Percentiles rank a stretch among this genome's conserved stretches.
Evolutionary conservation across 2,888 invertebrate genomes (phyloP).

Genomic region (Euplagia quadripunctaria): DNA sequence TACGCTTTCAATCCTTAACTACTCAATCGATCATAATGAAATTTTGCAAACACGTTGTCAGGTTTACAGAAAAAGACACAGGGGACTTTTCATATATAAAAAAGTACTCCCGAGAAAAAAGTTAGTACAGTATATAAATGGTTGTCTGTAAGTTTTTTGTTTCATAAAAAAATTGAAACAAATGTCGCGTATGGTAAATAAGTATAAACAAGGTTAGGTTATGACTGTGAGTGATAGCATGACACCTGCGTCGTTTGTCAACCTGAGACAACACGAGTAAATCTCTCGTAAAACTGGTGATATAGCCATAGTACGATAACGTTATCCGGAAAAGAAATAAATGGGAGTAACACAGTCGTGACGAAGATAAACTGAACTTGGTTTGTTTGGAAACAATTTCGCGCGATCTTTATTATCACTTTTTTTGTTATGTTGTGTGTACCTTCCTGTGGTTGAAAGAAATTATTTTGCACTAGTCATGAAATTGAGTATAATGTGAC

Average conservation of each 20-base stretch:
- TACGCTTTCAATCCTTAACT: no score
- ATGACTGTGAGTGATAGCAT: slow-evolving; percentile 16
- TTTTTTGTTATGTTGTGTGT: neutral
- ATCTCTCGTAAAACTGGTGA: slow-evolving; percentile 6
- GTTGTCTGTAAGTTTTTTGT: neutral
- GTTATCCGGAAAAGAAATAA: slow-evolving; percentile 1
- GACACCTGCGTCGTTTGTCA: slow-evolving; percentile 14
- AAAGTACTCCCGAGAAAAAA: no score
- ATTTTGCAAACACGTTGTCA: no score
- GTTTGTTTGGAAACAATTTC: neutral
- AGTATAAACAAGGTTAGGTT: neutral
- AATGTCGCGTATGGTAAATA: neutral
- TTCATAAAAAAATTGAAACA: neutral
- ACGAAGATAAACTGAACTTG: neutral
- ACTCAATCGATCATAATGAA: no score
- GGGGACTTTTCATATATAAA: no score
- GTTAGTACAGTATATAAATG: neutral
- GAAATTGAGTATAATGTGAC: no score
- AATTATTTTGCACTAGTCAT: no score
- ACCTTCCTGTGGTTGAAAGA: no score
- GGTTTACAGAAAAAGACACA: no score
- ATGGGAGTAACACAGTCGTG: neutral
- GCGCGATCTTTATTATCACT: neutral
- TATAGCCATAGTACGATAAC: neutral
- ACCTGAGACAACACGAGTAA: neutral